Base-by-base conservation (phyloP, 2,797 vertebrate genomes). In the Crenuchus spilurus region DNA sequence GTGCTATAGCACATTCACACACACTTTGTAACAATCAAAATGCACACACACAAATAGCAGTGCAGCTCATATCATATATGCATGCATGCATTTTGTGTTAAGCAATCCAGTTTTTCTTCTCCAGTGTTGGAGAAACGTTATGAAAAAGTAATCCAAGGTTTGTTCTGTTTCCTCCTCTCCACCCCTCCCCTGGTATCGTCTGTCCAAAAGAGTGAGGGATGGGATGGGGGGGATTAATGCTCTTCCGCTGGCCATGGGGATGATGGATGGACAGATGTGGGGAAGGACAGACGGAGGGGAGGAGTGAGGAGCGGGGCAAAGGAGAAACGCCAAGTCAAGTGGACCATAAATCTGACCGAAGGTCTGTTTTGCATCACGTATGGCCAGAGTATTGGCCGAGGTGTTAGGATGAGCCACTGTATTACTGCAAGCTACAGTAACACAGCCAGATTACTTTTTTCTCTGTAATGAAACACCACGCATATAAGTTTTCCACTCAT, bases 201-300 rank as follows among this genome's bases (percentile, higher is more conserved):
- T 90, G 90, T 91, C 91, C 85, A 78, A 60, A 76, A 83, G 70
- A 87, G 89, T 90, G 91, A 92, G 84, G 84, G 89, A 92, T 91
- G 90, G 87, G 83, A 90, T 83, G 41, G 84, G 85, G 85, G 87
- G 90, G 91, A 92, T 93, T 92, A 91, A 92, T 92, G 88, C 89
- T 90, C 87, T 90, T 91, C 90, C 84, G 84, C 85, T 88, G 89
- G 87, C 87, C 90, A 86, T 88, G 87, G 82, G 84, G 91, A 88
- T 92, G 91, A 94, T 92, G 74, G 88, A 93, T 93, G 90, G 90
- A 91, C 88, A 91, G 88, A 89, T 85, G 86, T 88, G 87, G 88
- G 86, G 89, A 90, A 77, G 86, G 82, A 87, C 83, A 85, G 83
- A 79, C 71, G 69, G 70, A 78, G 51, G 76, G 57, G 86, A 87